Base-by-base conservation (phyloP, 2,797 vertebrate species). In the Enteromius fasciolatus region DNA sequence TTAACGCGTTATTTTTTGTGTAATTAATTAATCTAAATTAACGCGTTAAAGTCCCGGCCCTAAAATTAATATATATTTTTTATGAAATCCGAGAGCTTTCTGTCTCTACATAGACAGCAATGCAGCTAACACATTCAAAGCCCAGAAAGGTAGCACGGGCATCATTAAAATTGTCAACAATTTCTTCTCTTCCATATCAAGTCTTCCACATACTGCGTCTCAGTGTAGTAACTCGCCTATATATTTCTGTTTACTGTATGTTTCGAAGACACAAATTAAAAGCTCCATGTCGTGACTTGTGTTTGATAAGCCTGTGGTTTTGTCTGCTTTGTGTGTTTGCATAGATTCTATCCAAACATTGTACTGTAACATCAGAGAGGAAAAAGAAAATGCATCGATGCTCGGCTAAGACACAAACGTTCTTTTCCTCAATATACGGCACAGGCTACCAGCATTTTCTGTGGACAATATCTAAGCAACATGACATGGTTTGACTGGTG, bases 281-380 rank as follows among this genome's bases (percentile, higher is more conserved):
- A 10, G n/a, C 36, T 80, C 25, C 15, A 20, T 57, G 25, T 18
- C 10, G 20, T 44, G 52, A 6, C 52, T 80, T 72, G 66, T 57
- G 23, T 48, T 72, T 72, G 68, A 46, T 69, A 11, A 23, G 18
- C 18, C 28, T 80, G 50, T 41, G 66, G 50, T 59, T 59, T 70
- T 69, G 50, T 39, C 23, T 80, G 36, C 52, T 70, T 80, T 68
- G 36, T 68, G 14, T 78, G 33, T 69, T 69, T 57, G 64, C 14
- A 59, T 59, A 44, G 39, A 70, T 80, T 70, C 23, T 46, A 10
- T 70, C 18, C 39, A 70, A 57, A 70, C 39, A 61, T 46, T 70
- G 36, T 44, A 18, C 6, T 46, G 25, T 15, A 80, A 48, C 23
- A 70, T 52, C 33, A 57, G 28, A 66, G 31, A 36, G 44, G 44